Evolutionary conservation across 2,113 vertebrate genomes (phyloP).

Genomic region (Azemiops feae): DNA sequence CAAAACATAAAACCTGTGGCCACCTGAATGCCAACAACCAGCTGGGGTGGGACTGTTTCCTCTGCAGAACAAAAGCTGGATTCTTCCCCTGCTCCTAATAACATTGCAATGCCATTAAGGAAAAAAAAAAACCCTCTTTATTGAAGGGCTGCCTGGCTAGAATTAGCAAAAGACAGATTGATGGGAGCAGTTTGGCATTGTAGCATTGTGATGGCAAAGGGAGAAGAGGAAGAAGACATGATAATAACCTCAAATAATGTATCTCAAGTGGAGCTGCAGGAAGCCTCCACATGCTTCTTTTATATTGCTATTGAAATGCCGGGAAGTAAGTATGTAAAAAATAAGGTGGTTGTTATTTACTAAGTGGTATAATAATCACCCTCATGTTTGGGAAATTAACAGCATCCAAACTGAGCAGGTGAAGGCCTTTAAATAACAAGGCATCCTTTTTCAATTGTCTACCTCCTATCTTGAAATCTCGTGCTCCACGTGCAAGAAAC

Average conservation of each 20-base stretch:
- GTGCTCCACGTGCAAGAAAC: neutral
- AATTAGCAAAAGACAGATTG: neutral
- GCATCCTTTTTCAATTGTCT: neutral
- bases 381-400: neutral
- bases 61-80: neutral
- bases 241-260: neutral
- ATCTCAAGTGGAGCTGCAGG: neutral
- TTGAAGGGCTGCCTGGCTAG: neutral
- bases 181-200: neutral
- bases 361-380: neutral
- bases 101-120: neutral
- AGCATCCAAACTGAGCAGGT: neutral
- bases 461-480: neutral
- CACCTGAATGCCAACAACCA: neutral
- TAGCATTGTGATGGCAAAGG: neutral
- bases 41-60: neutral
- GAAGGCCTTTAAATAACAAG: neutral
- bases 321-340: neutral
- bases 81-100: neutral
- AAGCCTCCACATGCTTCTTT: neutral
- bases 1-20: neutral
- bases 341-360: neutral
- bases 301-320: neutral
- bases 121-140: neutral
- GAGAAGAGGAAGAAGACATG: neutral